phyloP scores from a whole-genome alignment of 1,140 invertebrate species.

The Apocrypta bakeri region DNA sequence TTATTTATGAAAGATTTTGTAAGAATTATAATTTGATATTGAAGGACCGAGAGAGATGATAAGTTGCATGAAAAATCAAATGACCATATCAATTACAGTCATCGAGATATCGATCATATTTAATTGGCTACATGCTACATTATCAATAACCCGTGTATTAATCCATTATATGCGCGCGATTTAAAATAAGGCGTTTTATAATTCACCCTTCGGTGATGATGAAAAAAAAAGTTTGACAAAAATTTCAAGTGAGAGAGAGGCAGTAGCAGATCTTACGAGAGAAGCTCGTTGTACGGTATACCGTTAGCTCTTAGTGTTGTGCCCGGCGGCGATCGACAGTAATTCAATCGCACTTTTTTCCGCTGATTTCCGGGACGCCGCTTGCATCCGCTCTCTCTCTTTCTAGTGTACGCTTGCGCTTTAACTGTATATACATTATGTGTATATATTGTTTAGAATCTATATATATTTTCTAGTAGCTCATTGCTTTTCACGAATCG shows the following conservation, averaged over 20 bases:
- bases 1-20: no score
- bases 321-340: slow-evolving; percentile 43
- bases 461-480: not conserved
- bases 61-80: no score
- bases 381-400: slow-evolving; percentile 25
- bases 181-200: no score
- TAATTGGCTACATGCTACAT: not conserved
- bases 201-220: no score
- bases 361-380: slow-evolving; percentile 36
- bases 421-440: not conserved
- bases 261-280: not conserved
- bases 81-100: no score
- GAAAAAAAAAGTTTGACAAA: no score
- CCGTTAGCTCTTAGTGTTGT: slow-evolving; percentile 10
- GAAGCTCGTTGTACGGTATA: not conserved
- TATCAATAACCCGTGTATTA: not conserved
- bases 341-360: slow-evolving; percentile 50
- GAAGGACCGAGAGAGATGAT: no score
- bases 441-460: no score
- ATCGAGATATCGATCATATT: not conserved
- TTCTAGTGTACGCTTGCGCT: not conserved
- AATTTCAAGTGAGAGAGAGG: no score
- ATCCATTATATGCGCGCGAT: not conserved
- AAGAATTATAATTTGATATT: no score
- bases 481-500: not conserved